Percentiles rank a stretch among this genome's conserved stretches.
Evolutionary conservation across 1,140 invertebrate genomes (phyloP).

Genomic region (Stratiolaelaps scimitus): DNA sequence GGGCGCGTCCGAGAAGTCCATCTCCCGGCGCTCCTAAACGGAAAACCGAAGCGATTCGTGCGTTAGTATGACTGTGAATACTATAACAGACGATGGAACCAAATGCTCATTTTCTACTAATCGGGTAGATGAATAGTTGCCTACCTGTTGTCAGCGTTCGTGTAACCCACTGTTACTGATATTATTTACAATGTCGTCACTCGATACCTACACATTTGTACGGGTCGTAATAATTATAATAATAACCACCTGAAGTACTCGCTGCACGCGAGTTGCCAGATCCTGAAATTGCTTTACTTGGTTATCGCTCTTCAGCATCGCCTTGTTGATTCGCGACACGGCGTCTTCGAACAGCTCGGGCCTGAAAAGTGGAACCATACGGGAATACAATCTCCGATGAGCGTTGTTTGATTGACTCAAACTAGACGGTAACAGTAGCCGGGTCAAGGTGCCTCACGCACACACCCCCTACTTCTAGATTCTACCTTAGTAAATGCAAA

Average conservation of each 20-base stretch:
- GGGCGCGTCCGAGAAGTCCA: conserved; percentile 87
- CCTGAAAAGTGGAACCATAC: conserved; percentile 79
- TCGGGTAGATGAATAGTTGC: not conserved
- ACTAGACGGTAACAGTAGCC: too few species aligned
- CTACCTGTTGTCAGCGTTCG: too few species aligned
- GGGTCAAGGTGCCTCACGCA: too few species aligned
- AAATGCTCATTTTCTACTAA: conserved; percentile 60
- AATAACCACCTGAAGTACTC: not conserved
- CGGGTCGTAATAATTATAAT: not conserved
- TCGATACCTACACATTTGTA: too few species aligned
- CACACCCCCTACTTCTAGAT: too few species aligned
- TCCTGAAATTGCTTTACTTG: conserved; percentile 62
- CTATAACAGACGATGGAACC: conserved; percentile 37
- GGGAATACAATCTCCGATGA: conserved; percentile 39
- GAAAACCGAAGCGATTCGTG: too few species aligned
- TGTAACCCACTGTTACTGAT: too few species aligned
- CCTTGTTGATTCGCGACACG: conserved; percentile 59
- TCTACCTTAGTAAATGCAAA: too few species aligned
- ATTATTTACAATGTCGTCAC: conserved; percentile 26
- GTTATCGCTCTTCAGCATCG: conserved; percentile 58
- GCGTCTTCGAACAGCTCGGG: conserved; percentile 84
- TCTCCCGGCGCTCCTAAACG: conserved; percentile 56
- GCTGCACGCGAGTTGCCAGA: conserved; percentile 46
- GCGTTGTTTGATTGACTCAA: too few species aligned
- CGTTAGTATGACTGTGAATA: conserved; percentile 39